Evolutionary conservation across 2,797 vertebrate species (phyloP).

Genomic region (Mormyrops attenuatus): DNA sequence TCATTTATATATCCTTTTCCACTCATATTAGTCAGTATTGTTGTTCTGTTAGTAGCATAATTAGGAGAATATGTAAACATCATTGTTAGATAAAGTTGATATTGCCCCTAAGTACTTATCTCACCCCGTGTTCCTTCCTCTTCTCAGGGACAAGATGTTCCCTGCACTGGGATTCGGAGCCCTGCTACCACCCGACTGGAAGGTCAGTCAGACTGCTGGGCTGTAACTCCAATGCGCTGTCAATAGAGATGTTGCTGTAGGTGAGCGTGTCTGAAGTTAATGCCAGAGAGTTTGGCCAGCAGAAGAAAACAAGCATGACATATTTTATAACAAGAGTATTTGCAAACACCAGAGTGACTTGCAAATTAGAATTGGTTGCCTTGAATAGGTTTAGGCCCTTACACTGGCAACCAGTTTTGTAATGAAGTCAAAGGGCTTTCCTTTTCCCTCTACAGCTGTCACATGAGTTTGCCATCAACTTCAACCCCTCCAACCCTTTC

Average conservation of each 20-base stretch:
- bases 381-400: background rate
- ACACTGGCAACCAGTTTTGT: background rate
- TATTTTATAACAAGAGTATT: background rate
- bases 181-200: slow-evolving; percentile 96
- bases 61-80: background rate
- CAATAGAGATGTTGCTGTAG: background rate
- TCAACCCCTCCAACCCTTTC: slow-evolving; percentile 94
- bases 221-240: background rate
- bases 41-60: background rate
- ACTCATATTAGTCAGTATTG: background rate
- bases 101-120: background rate
- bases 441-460: slow-evolving; percentile 72
- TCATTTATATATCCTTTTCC: background rate
- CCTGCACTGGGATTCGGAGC: slow-evolving; percentile 96
- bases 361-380: background rate
- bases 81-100: background rate
- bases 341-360: background rate
- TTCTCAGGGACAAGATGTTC: slow-evolving; percentile 93
- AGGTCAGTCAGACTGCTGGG: slow-evolving; percentile 58
- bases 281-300: background rate
- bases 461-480: slow-evolving; percentile 98
- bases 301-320: background rate
- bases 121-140: slow-evolving; percentile 49
- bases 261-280: background rate
- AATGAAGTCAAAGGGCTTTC: background rate